These are phyloP conservation scores for Cyclophora punctaria DNA, from an alignment of 2,888 invertebrate genomes.

Conservation along the genomic window DNA sequence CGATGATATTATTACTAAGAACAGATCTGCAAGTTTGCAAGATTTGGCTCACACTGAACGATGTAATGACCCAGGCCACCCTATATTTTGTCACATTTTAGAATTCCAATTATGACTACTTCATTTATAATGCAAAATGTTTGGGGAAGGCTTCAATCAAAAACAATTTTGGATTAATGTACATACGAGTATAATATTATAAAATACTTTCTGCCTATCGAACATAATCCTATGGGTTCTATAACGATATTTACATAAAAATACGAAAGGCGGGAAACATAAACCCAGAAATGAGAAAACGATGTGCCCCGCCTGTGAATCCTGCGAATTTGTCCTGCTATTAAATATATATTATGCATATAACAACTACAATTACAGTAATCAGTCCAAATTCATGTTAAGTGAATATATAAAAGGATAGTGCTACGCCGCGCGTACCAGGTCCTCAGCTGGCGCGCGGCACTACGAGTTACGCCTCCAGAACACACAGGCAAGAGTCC, in stretches of 20 bases:
- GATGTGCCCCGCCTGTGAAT: slow-evolving; percentile 28
- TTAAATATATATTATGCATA: slow-evolving; percentile 35
- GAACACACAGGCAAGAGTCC: slow-evolving; percentile 13
- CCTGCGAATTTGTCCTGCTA: slow-evolving; percentile 24
- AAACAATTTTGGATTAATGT: slow-evolving; percentile 41
- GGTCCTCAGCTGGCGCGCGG: slow-evolving; percentile 35
- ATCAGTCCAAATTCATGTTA: slow-evolving; percentile 22
- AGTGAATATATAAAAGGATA: slow-evolving; percentile 28
- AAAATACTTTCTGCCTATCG: slow-evolving; percentile 71
- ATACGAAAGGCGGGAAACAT: slow-evolving; percentile 51
- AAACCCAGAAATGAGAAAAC: slow-evolving; percentile 37
- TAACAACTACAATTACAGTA: slow-evolving; percentile 14
- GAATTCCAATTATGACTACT: no score
- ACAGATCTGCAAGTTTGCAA: no score
- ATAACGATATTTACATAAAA: slow-evolving; percentile 65
- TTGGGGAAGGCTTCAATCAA: slow-evolving; percentile 20
- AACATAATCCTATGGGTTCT: slow-evolving; percentile 68
- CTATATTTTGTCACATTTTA: no score
- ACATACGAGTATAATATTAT: slow-evolving; percentile 68
- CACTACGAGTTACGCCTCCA: slow-evolving; percentile 7
- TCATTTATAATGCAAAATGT: no score
- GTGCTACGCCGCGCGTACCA: slow-evolving; percentile 30
- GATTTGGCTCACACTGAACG: no score
- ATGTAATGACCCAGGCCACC: no score
- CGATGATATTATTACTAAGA: no score